Percentiles rank a stretch among this genome's conserved stretches.
phyloP scores from a whole-genome alignment of 2,888 invertebrate species.

The Gandaritis pyraliata region DNA sequence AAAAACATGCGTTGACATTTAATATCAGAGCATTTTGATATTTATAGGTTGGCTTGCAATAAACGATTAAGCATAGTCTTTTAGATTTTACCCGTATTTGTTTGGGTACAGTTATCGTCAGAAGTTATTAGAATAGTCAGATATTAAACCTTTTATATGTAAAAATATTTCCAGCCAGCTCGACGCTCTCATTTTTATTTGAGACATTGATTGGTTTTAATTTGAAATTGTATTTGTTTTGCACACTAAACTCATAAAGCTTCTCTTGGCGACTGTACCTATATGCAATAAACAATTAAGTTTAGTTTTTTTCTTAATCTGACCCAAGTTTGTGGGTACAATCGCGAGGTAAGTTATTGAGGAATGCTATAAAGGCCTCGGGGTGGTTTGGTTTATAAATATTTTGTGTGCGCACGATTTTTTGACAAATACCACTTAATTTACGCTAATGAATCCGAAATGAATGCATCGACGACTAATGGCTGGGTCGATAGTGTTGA shows the following conservation, averaged over 20 bases:
- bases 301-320: conserved; percentile 43
- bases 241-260: not conserved
- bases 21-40: conserved; percentile 60
- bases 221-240: not conserved
- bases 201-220: not conserved
- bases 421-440: conserved; percentile 84
- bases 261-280: conserved; percentile 32
- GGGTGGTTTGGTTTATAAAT: conserved; percentile 74
- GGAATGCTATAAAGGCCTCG: conserved; percentile 58
- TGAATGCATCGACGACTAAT: conserved; percentile 74
- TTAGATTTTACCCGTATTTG: conserved; percentile 51
- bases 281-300: conserved; percentile 57
- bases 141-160: not conserved
- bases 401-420: conserved; percentile 73
- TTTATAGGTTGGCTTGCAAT: conserved; percentile 58
- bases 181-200: not conserved
- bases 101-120: conserved; percentile 54
- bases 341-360: conserved; percentile 62
- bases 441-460: conserved; percentile 80
- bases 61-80: conserved; percentile 57
- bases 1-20: conserved; percentile 73
- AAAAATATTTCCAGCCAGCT: not conserved
- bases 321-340: conserved; percentile 60
- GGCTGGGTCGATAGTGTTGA: conserved; percentile 59
- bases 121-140: conserved; percentile 3